phyloP scores from a whole-genome alignment of 2,888 invertebrate genomes.

The Noctua comes region DNA sequence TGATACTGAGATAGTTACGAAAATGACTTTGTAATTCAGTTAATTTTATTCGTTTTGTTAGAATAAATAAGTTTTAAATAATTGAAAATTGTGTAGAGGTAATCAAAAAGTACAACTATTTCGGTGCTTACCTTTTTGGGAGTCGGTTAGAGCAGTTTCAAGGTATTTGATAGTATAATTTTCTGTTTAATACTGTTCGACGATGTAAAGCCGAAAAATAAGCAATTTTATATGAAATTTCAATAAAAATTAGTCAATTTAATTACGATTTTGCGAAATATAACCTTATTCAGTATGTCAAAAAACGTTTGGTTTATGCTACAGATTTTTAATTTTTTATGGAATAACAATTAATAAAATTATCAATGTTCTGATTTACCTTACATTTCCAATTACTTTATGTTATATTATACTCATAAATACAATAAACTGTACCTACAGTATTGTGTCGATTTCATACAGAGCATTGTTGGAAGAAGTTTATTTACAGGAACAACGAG shows the following conservation, averaged over 20 bases:
- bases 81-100: constrained; percentile 39
- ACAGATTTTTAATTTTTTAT: background rate
- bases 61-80: constrained; percentile 55
- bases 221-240: background rate
- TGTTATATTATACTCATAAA: background rate
- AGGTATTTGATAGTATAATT: constrained; percentile 23
- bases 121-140: constrained; percentile 54
- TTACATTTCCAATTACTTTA: background rate
- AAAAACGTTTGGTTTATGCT: constrained; percentile 51
- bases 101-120: constrained; percentile 46
- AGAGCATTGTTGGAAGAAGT: background rate
- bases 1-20: constrained; percentile 46
- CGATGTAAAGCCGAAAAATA: background rate
- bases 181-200: background rate
- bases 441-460: background rate
- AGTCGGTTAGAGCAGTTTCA: constrained; percentile 18
- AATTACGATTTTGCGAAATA: background rate
- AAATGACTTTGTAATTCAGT: constrained; percentile 55
- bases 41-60: constrained; percentile 53
- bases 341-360: background rate
- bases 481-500: background rate
- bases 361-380: background rate
- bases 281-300: constrained; percentile 43
- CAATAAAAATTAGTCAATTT: background rate
- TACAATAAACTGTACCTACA: background rate